These are phyloP conservation scores for Gopherus flavomarginatus DNA, from an alignment of 2,113 vertebrate genomes.

Conservation along the genomic window DNA sequence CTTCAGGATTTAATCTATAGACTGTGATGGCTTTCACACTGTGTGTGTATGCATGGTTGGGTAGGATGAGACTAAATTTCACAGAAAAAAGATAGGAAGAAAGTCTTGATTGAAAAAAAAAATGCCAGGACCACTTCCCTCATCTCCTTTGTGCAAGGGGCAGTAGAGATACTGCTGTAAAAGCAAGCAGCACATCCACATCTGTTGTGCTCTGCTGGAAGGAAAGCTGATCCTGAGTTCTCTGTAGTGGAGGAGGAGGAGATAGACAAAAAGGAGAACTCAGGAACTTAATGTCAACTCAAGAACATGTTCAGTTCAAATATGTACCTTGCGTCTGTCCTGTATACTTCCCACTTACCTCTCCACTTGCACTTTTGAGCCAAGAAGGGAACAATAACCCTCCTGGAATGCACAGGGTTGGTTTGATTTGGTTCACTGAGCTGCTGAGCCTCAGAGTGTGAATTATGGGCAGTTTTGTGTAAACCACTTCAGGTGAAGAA, in stretches of 20 bases:
- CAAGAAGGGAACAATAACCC: background rate
- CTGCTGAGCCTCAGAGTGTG: constrained; percentile 52
- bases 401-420: constrained; percentile 10
- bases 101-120: background rate
- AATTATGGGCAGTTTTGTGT: constrained; percentile 57
- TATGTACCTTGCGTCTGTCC: background rate
- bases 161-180: background rate
- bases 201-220: background rate
- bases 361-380: background rate
- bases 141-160: background rate
- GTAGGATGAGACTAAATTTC: background rate
- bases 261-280: background rate
- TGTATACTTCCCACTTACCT: background rate
- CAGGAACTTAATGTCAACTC: background rate
- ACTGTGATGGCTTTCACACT: background rate
- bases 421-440: constrained; percentile 60
- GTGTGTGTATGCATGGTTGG: rapidly evolving
- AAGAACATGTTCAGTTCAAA: background rate
- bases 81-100: background rate
- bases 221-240: background rate
- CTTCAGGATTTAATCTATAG: background rate
- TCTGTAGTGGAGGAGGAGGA: background rate
- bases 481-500: constrained; percentile 74
- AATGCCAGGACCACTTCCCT: background rate
- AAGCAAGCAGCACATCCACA: background rate